Evolutionary conservation across 2,113 vertebrate species (phyloP).

Genomic region (Sinocyclocheilus maitianheensis): DNA sequence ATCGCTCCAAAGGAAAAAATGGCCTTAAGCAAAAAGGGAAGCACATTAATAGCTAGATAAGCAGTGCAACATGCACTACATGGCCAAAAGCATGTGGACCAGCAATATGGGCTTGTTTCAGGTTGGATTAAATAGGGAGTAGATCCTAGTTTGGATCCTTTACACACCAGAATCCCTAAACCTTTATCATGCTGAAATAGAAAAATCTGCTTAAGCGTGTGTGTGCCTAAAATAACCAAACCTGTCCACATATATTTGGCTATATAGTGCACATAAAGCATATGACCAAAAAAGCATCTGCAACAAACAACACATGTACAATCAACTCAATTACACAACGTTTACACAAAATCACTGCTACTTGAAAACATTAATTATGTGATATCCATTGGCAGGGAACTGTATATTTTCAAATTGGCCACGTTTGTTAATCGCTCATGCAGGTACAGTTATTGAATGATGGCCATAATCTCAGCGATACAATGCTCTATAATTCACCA

Average conservation of each 20-base stretch:
- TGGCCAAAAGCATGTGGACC: not conserved
- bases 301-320: not conserved
- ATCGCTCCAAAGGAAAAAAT: not conserved
- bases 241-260: not conserved
- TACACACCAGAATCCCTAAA: not conserved
- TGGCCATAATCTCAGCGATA: not conserved
- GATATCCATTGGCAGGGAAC: not conserved
- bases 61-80: not conserved
- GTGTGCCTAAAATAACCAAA: not conserved
- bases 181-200: not conserved
- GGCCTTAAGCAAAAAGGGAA: conserved; percentile 15
- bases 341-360: not conserved
- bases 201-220: not conserved
- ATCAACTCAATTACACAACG: not conserved
- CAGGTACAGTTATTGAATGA: not conserved
- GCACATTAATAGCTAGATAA: not conserved
- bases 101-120: not conserved
- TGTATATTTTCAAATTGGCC: not conserved
- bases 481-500: not conserved
- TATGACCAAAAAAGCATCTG: not conserved
- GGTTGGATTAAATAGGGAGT: not conserved
- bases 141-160: not conserved
- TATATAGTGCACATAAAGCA: not conserved
- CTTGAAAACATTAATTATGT: not conserved
- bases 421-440: not conserved